A percentile compares a stretch with the other conserved stretches of the same genome.
Evolutionary conservation across 2,113 vertebrate genomes (phyloP).

Genomic region (Scomber colias): DNA sequence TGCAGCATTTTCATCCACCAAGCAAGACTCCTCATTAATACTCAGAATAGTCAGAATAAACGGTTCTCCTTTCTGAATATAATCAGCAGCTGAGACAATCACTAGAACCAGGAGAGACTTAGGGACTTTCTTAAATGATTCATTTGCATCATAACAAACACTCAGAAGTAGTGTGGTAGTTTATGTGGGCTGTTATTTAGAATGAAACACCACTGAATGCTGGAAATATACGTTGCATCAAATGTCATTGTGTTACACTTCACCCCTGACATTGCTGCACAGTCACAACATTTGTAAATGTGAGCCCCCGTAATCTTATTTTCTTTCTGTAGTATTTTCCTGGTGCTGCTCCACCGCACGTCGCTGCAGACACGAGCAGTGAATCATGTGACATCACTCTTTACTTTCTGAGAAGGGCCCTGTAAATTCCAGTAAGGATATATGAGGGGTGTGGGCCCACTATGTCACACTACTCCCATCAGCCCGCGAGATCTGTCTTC

Average conservation of each 20-base stretch:
- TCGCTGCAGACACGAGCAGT: constrained; percentile 30
- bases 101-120: not conserved
- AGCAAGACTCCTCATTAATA: constrained; percentile 22
- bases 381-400: constrained; percentile 78
- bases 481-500: constrained; percentile 54
- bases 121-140: constrained; percentile 13
- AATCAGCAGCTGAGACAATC: constrained; percentile 32
- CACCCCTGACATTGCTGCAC: not conserved
- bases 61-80: constrained; percentile 32
- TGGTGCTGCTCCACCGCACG: constrained; percentile 15
- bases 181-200: not conserved
- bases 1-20: constrained; percentile 44
- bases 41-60: constrained; percentile 5
- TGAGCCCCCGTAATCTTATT: constrained; percentile 30
- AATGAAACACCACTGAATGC: not conserved
- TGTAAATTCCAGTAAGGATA: constrained; percentile 79
- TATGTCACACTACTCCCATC: constrained; percentile 77
- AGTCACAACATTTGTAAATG: constrained; percentile 20
- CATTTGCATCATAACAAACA: not conserved
- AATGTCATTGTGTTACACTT: not conserved
- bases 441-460: constrained; percentile 70
- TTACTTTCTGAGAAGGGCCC: constrained; percentile 75
- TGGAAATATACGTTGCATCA: not conserved
- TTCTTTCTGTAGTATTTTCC: constrained; percentile 24
- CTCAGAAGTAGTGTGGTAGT: constrained; percentile 2